Base-by-base conservation (phyloP, 2,113 vertebrate species). In the Psettodes erumei region DNA sequence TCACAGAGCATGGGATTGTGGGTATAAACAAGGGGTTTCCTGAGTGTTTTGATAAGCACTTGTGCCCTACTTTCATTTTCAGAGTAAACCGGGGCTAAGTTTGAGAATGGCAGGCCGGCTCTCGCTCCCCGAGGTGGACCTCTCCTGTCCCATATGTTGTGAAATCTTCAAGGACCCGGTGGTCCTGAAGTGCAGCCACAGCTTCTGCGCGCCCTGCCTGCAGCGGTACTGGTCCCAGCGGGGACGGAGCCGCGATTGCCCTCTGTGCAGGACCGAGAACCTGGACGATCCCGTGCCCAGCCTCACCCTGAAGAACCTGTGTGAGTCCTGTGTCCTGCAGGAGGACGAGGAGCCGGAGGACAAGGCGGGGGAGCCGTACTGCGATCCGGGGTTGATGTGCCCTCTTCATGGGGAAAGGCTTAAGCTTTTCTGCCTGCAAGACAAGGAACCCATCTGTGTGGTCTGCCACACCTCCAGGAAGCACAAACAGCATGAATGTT, bases 131-230 rank as follows among this genome's bases (percentile, higher is more conserved):
- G 90, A 93, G 38, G 76, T 82, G 23, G 92, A 94, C 56, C 82
- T 93, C 47, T 86, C 87, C 50, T 94, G 94, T 23, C 23, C 92
- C 27, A 83, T 94, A 15, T 94, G 94, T 85, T 93, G 77, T 0
- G 85, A 90, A 0, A 90, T 93, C 69, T 94, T 93, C 83, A 63
- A 25, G 15, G 84, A 94, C 28, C 93, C 93, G 0, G 92, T 93
- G 74, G 91, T 93, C 27, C 92, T 94, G 6, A 91, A 92, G 75
- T 94, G 93, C 79, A 92, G 91, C 75, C 93, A 94, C 85, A 93
- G 92, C 76, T 94, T 94, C 91, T 94, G 93, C 3, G 43, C 66
- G 0, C 15, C 75, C 45, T 94, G 93, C 16, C 77, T 94, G 71
- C 67, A 74, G 56, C 28, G 75, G 75, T 89, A 92, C 87, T 94